Evolutionary conservation across 2,113 vertebrate species (phyloP).

Genomic region (Burhinus oedicnemus): DNA sequence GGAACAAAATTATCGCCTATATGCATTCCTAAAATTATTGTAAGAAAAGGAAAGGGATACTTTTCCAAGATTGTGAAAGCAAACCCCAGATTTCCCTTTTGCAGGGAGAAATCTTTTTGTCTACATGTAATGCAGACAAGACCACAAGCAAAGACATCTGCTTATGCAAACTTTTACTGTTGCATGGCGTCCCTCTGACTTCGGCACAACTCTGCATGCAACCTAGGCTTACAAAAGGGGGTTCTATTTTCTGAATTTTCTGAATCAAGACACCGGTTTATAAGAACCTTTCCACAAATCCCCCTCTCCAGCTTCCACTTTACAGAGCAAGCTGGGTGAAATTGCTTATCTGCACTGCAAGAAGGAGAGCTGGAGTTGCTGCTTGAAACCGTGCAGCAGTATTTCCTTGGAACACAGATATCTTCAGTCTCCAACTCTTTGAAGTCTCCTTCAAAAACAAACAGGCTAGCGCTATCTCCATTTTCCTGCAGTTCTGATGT

Average conservation of each 20-base stretch:
- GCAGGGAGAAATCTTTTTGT: not conserved
- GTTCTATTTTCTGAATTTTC: not conserved
- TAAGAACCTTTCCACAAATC: not conserved
- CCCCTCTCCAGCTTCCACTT: not conserved
- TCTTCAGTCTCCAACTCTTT: conserved; percentile 29
- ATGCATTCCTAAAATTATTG: not conserved
- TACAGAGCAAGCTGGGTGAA: not conserved
- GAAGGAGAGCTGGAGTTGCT: not conserved
- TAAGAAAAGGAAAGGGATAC: not conserved
- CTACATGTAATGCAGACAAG: not conserved
- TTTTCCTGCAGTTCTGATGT: conserved; percentile 37
- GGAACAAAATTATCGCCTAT: conserved; percentile 11
- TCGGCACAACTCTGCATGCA: not conserved
- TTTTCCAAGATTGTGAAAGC: not conserved
- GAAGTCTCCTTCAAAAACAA: conserved; percentile 62
- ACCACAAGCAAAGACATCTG: not conserved
- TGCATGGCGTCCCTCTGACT: not conserved
- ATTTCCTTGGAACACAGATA: conserved; percentile 31
- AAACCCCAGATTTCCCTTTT: not conserved
- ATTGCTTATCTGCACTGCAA: conserved; percentile 31
- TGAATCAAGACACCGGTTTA: not conserved
- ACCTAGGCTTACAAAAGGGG: not conserved
- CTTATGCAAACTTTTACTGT: not conserved
- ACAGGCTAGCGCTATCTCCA: conserved; percentile 1
- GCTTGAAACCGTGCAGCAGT: not conserved